Evolutionary conservation across 2,888 invertebrate species (phyloP), one percentile per base, ranked within the genome.

Genomic region (Emmelina monodactyla): DNA sequence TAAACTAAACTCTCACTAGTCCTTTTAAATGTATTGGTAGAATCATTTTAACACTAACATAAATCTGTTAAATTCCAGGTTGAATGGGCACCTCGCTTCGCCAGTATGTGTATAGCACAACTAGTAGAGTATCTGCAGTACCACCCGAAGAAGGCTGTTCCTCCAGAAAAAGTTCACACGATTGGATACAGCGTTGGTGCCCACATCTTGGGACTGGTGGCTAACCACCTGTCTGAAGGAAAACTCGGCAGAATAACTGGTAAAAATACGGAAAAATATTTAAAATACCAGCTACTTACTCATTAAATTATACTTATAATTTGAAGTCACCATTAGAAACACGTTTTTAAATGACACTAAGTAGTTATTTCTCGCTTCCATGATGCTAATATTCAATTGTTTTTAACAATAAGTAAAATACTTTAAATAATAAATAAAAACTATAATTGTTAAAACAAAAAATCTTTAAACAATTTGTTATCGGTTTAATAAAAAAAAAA

Each of bases 111-210:
- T 61, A 88, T 92, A 47, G 86, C 92, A 4, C 92, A 93, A 58
- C 66, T 93, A 51, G 84, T 92, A 31, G 86, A 87, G 55, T 93
- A 91, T 55, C 63, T 93, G 43, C 86, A 87, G 37, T 83, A 86
- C 37, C 92, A 92, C 69, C 91, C 91, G 0, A 53, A 54, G 35
- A 84, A 91, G 45, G 85, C 91, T 1, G 85, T 89, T 0, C 83
- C 79, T 16, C 90, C 91, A 0, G 88, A 91, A 55, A 82, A 84
- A 39, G 61, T 92, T 22, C 93, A 93, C 60, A 83, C 92, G 1
- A 88, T 93, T 37, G 93, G 93, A 0, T 93, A 92, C 69, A 92
- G 92, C 59, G 90, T 92, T 14, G 92, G 92, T 1, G 92, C 92
- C 0, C 92, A 93, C 53, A 92, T 93, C 38, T 87, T 91, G 3